Evolutionary conservation across 2,888 invertebrate species (phyloP), one percentile per base, ranked within the genome.

Genomic region (Eilema caniola): DNA sequence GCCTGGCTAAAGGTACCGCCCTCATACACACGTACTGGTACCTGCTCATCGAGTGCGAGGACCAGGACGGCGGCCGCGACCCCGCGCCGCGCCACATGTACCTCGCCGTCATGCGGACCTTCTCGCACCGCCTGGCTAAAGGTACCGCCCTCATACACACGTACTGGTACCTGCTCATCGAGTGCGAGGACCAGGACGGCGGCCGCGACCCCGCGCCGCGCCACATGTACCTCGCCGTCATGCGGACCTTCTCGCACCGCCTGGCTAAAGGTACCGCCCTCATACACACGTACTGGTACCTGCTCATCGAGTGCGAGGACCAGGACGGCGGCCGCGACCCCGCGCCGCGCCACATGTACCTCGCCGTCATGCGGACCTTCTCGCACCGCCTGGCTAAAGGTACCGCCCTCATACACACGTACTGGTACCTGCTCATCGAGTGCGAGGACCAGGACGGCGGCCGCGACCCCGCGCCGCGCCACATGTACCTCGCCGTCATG

Each of bases 131-230:
- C 1, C 92, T 98, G 57, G 96, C 97, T 56, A 96, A 95, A 92
- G 97, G 98, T 95, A 64, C 28, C 28, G 2, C 28, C 2, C 28
- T 28, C n/a, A n/a, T n/a, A 28, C 28, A 28, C 2, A 28, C 28
- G 82, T 99, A 98, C 94, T 99, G 99, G 99, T 99, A 98, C 95
- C 95, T 99, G 79, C 96, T 98, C 72, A 98, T 99, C 75, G 99
- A 99, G 93, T 98, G 99, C 90, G 99, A 99, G 92, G 98, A 98
- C 91, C 97, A 97, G 79, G 88, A 96, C 96, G 37, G 97, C 96
- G 37, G 97, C 81, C 98, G 98, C 89, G 98, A 98, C 87, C 95
- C 96, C 67, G 96, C 96, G 65, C 96, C 97, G 0, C 94, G 97
- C 62, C 97, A 97, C 83, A 99, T 99, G 98, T 99, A 99, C 90